Evolutionary conservation across 2,113 vertebrate species (phyloP).

Genomic region (Callaeas wilsoni): DNA sequence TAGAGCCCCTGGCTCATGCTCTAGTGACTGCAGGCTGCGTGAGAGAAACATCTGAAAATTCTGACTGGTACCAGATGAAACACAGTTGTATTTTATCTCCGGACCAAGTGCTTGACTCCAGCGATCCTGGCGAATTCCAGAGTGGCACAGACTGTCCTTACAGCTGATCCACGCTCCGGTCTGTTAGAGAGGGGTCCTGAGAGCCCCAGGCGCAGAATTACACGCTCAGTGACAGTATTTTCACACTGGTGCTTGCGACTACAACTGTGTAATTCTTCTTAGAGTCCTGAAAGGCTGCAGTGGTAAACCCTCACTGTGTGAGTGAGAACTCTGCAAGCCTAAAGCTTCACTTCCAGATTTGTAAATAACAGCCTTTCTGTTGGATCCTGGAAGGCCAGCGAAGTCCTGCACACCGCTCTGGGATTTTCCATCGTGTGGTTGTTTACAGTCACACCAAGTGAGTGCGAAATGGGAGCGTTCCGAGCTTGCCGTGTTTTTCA

Average conservation of each 20-base stretch:
- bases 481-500: neutral
- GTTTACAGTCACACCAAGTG: slow-evolving; percentile 6
- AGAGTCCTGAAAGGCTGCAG: neutral
- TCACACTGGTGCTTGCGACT: neutral
- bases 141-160: neutral
- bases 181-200: neutral
- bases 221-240: neutral
- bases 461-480: neutral
- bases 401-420: neutral
- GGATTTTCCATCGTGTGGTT: slow-evolving; percentile 15
- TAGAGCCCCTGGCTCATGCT: neutral
- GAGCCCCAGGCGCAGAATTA: neutral
- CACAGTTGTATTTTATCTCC: neutral
- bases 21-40: fast-evolving
- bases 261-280: neutral
- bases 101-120: neutral
- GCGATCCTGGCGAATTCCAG: fast-evolving
- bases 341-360: neutral
- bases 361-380: neutral
- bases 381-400: neutral
- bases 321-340: neutral
- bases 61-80: neutral
- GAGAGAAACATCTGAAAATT: neutral
- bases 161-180: fast-evolving
- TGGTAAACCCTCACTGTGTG: neutral